Evolutionary conservation across 2,113 vertebrate species (phyloP), one percentile per base, ranked within the genome.

Genomic region (Arvicanthis niloticus): DNA sequence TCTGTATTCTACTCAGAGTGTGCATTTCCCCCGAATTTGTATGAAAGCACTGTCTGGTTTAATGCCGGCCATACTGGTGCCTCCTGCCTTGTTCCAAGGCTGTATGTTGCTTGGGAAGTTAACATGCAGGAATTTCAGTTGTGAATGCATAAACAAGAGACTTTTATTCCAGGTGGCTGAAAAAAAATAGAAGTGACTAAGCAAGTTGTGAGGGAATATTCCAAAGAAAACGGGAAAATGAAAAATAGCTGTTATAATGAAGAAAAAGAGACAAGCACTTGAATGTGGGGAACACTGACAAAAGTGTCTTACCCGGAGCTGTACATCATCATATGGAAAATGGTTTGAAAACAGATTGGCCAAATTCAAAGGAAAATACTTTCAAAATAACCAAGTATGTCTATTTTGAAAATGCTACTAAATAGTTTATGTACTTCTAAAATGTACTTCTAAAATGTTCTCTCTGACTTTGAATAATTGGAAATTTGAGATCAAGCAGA

Each of bases 381-480:
- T 89, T 92, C 19, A 45, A 91, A 85, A 70, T 73, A 88, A 40
- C 48, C 26, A 24, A 67, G 37, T 89, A 56, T 65, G 24, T 68
- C 91, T 91, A 78, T 84, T 93, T 95, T 91, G 21, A 45, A 80
- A 68, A 89, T 42, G 48, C 12, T 88, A 42, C 56, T 75, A 87
- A 78, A 26, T 21, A 85, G 51, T 19, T 88, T 84, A 68, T 21
- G 9, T 11, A 60, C 42, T 91, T 70, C 1, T 42, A 70, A 87
- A 81, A 76, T 56, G 48, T 78, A 60, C 87, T 60, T 94, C 68
- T 24, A 37, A 95, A 93, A 96, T 65, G n/a, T 89, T 89, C 51
- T 75, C 29, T 53, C 65, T 87, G 31, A 6, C 21, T 76, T 76
- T 93, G 60, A 92, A 40, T 88, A 91, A 67, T 68, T 58, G n/a